Conservation (phyloP, 2,888 invertebrate genomes). For the Drosophila helvetica region DNA sequence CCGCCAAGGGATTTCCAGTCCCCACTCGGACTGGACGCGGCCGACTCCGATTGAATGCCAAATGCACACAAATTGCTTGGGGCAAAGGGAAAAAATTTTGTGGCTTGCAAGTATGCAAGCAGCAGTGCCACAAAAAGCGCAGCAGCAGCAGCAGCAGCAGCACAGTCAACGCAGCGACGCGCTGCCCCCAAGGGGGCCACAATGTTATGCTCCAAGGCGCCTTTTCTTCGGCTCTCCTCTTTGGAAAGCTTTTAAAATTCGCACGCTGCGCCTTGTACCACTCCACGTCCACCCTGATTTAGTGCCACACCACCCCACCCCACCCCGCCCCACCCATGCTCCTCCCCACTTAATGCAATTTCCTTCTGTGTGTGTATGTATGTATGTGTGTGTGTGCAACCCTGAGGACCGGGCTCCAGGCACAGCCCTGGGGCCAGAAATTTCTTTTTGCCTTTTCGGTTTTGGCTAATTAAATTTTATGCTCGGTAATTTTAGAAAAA, state of each 20-base stretch:
- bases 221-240: conserved; percentile 39
- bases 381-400: neutral
- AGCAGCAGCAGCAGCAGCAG: conserved; percentile 19
- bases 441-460: conserved; percentile 61
- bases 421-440: conserved; percentile 15
- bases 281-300: conserved; percentile 3
- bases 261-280: conserved; percentile 60
- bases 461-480: conserved; percentile 80
- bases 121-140: conserved; percentile 52
- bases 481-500: conserved; percentile 78
- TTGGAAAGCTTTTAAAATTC: conserved; percentile 69
- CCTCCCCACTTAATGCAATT: conserved; percentile 63
- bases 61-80: conserved; percentile 70
- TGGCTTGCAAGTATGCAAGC: conserved; percentile 49
- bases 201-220: conserved; percentile 44
- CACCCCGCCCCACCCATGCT: conserved; percentile 4
- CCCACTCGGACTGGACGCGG: conserved; percentile 18
- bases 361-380: conserved; percentile 53
- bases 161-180: conserved; percentile 27
- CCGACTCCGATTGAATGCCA: conserved; percentile 70
- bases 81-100: conserved; percentile 29
- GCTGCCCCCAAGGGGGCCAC: conserved; percentile 37
- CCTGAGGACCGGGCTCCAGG: neutral
- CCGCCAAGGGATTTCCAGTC: conserved; percentile 61
- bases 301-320: neutral